A percentile compares a stretch with the other conserved stretches of the same genome.
Conservation (phyloP, 2,113 vertebrate genomes). For the Colinus virginianus region DNA sequence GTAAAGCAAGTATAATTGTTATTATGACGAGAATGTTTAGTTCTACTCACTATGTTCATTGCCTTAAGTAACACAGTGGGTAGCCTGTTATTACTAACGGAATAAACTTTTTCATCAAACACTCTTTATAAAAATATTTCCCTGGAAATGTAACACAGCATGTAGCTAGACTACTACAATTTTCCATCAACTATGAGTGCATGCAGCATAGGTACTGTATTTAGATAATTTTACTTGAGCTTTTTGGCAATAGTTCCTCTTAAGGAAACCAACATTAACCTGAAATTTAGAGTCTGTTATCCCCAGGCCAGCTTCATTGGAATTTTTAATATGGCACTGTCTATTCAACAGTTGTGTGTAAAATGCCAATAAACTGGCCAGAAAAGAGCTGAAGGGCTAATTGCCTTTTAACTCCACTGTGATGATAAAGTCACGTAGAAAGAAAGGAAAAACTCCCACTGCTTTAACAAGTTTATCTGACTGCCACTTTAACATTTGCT, state of each 20-base stretch:
- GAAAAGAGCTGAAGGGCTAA: constrained; percentile 82
- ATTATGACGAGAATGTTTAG: constrained; percentile 45
- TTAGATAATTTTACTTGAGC: constrained; percentile 71
- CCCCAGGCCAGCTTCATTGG: constrained; percentile 72
- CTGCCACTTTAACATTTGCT: constrained; percentile 82
- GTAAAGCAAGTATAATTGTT: constrained; percentile 40
- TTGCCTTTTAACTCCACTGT: constrained; percentile 83
- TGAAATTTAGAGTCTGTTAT: constrained; percentile 75
- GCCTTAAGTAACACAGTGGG: constrained; percentile 69
- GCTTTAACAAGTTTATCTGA: constrained; percentile 86
- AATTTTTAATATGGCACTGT: constrained; percentile 81
- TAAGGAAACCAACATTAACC: constrained; percentile 61
- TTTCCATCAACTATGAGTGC: constrained; percentile 75
- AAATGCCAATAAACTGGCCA: constrained; percentile 81
- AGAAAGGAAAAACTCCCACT: constrained; percentile 81
- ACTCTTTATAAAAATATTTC: constrained; percentile 80
- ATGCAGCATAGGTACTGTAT: constrained; percentile 66
- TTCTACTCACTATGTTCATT: constrained; percentile 23
- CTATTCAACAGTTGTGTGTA: constrained; percentile 82
- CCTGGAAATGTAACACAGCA: constrained; percentile 80
- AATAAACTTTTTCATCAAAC: constrained; percentile 81
- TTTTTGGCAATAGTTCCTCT: constrained; percentile 71
- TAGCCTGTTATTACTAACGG: constrained; percentile 75
- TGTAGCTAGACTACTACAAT: constrained; percentile 69
- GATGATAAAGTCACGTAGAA: constrained; percentile 81